Evolutionary conservation across 2,888 invertebrate species (phyloP).

Genomic region (Tuta absoluta): DNA sequence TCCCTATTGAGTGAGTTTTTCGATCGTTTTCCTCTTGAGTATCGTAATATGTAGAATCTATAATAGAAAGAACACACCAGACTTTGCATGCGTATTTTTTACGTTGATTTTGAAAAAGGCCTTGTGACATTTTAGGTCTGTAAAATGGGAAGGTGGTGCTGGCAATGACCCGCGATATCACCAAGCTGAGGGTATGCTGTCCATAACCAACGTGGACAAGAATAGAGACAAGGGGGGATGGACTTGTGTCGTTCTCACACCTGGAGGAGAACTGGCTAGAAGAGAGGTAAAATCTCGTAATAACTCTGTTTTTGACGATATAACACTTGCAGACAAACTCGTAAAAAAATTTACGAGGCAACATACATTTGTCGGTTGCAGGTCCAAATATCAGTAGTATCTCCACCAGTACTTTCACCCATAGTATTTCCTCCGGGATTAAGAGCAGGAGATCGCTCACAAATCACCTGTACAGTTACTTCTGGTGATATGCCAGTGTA

Average conservation of each 20-base stretch:
- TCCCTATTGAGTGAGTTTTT: conserved; percentile 84
- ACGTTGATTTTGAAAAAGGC: background rate
- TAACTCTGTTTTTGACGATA: too few species aligned
- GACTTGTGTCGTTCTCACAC: conserved; percentile 88
- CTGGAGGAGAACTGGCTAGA: conserved; percentile 88
- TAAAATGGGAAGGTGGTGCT: conserved; percentile 84
- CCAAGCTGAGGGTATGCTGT: conserved; percentile 81
- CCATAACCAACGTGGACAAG: conserved; percentile 83
- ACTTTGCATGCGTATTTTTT: too few species aligned
- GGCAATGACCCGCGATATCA: conserved; percentile 76
- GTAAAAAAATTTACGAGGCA: too few species aligned
- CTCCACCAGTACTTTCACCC: conserved; percentile 91
- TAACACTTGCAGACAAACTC: too few species aligned
- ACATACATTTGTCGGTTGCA: conserved; percentile 35
- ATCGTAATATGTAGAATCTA: too few species aligned
- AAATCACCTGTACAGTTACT: conserved; percentile 91
- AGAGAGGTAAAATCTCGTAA: conserved; percentile 80
- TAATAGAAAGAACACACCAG: too few species aligned
- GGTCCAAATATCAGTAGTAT: conserved; percentile 74
- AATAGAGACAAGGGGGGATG: conserved; percentile 88
- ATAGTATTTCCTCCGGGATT: conserved; percentile 91
- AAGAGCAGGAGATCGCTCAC: conserved; percentile 88
- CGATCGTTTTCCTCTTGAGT: background rate
- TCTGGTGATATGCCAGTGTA: conserved; percentile 85
- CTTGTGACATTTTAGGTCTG: conserved; percentile 62